Evolutionary conservation across 1,140 invertebrate genomes (phyloP), one percentile per base, ranked within the genome.

Genomic region (Brachionus manjavacas): DNA sequence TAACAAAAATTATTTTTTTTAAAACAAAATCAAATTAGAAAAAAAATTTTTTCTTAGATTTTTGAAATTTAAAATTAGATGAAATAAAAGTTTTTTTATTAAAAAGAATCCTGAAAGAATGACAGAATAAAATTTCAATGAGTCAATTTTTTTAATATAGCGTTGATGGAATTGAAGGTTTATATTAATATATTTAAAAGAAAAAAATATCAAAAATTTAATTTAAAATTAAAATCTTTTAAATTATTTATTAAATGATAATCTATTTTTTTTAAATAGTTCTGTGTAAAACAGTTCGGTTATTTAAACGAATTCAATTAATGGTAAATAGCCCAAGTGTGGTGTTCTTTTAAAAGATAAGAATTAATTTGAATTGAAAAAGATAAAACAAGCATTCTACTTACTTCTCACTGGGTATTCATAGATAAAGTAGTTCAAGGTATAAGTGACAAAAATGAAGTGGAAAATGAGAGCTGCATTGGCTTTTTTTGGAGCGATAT

Each of bases 381-480:
- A 31, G 28, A 31, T 31, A 31, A 31, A 31, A 4, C 4, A 31
- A 1, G 28, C 28, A 31, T 0, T 31, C 28, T 4, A 66, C 49
- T 81, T 68, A 81, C 79, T 81, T 81, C 79, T 81, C n/a, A 81
- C 79, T 64, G 79, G 79, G 16, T 81, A 81, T 81, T 81, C 79
- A 23, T 64, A 81, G 28, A 60, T 35, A 64, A 81, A 64, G 20
- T 81, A 81, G 52, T 81, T 81, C 8, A 81, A 25, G 20, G 64
- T 68, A 81, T 81, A 81, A 35, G 79, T 64, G 20, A 68, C 7
- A 64, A 81, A 81, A 1, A 81, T 81, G n/a, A 81, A 68, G 28
- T 81, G 79, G 31, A 81, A 81, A 68, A 81, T 28, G 52, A 81
- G 64, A 81, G 79, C 79, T 43, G 79, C 52, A 81, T 68, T 68